Evolutionary conservation across 2,888 invertebrate species (phyloP).

Genomic region (Orthonevra nobilis): DNA sequence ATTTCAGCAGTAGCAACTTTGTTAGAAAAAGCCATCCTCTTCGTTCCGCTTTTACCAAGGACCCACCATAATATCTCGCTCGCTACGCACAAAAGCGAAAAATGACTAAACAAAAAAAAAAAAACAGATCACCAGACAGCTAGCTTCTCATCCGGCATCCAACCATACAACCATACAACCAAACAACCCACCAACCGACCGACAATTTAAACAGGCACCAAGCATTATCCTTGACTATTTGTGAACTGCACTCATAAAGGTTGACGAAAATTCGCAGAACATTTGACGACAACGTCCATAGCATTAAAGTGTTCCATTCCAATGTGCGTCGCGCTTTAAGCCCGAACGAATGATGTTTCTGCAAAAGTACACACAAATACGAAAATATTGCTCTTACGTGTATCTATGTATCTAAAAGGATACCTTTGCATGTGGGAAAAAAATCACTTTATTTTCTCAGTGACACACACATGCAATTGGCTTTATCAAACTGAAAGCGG

Average conservation of each 20-base stretch:
- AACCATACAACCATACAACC: slow-evolving; percentile 30
- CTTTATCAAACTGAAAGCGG: slow-evolving; percentile 4
- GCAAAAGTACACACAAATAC: not conserved
- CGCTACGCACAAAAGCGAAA: slow-evolving; percentile 19
- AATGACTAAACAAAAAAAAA: too few species aligned
- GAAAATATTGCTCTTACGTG: too few species aligned
- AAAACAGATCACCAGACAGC: slow-evolving; percentile 42
- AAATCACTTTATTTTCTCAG: slow-evolving; percentile 35
- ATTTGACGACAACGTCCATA: slow-evolving; percentile 40
- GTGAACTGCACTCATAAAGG: slow-evolving; percentile 55
- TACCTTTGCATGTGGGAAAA: not conserved
- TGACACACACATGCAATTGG: not conserved
- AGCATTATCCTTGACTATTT: slow-evolving; percentile 58
- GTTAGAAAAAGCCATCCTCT: slow-evolving; percentile 30
- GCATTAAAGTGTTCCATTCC: slow-evolving; percentile 36
- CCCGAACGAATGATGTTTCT: slow-evolving; percentile 26
- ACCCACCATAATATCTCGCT: slow-evolving; percentile 2
- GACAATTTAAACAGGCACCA: not conserved
- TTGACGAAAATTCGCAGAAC: slow-evolving; percentile 35
- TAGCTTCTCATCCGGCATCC: not conserved
- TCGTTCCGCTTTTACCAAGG: too few species aligned
- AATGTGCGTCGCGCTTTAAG: slow-evolving; percentile 26
- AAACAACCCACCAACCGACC: slow-evolving; percentile 40
- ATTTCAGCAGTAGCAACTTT: slow-evolving; percentile 34
- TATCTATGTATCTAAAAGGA: not conserved